phyloP scores from a whole-genome alignment of 37 sponge, comb jelly and placozoan species.

The Geodia barretti region DNA sequence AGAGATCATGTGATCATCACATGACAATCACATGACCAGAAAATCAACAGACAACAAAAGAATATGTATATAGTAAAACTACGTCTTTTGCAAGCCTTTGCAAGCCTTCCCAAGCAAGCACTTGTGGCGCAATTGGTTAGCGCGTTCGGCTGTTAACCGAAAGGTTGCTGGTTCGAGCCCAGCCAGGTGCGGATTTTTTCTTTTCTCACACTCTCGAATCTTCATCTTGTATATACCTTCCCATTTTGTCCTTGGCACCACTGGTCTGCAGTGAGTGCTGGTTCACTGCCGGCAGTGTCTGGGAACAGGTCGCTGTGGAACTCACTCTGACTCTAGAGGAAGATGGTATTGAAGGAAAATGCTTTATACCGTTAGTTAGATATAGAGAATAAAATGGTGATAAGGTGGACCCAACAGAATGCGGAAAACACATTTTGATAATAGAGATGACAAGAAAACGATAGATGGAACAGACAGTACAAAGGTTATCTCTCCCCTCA shows the following conservation, averaged over 20 bases:
- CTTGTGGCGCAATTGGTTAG: slow-evolving; percentile 6
- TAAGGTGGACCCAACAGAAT: too few species aligned
- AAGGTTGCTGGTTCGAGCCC: slow-evolving; percentile 8
- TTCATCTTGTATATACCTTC: slow-evolving; percentile 17
- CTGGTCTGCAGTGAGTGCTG: slow-evolving; percentile 72
- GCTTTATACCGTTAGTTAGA: too few species aligned
- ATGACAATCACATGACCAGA: not conserved
- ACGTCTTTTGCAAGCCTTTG: too few species aligned
- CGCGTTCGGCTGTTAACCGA: slow-evolving; percentile 23
- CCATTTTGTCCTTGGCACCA: slow-evolving; percentile 78
- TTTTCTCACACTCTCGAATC: not conserved
- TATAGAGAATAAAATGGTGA: too few species aligned
- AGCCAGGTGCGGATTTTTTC: slow-evolving; percentile 59
- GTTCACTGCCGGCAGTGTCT: slow-evolving; percentile 55
- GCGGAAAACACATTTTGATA: too few species aligned
- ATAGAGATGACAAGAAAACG: too few species aligned
- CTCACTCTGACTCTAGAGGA: slow-evolving; percentile 66
- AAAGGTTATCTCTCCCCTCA: too few species aligned
- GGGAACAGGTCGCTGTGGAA: slow-evolving; percentile 91
- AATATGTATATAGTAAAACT: too few species aligned
- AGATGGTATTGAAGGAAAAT: not conserved
- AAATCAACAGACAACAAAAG: too few species aligned
- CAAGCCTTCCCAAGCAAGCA: not conserved
- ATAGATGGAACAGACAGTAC: too few species aligned
- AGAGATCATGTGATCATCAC: not conserved